Evolutionary conservation across 2,113 vertebrate species (phyloP).

Genomic region (Labeo rohita): DNA sequence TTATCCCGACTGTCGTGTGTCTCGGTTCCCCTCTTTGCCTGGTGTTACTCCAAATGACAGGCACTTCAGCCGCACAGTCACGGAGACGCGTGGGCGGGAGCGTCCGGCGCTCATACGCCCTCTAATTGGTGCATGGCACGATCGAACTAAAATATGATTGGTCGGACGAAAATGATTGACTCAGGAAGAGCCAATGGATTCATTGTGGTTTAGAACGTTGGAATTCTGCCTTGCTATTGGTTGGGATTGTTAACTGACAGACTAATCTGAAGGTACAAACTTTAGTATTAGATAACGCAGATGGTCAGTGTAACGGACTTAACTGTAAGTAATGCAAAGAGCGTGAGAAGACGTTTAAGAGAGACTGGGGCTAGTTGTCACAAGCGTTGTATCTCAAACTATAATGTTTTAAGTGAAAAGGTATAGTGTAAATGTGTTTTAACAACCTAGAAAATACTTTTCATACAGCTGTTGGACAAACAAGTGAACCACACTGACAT

Average conservation of each 20-base stretch:
- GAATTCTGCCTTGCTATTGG: conserved; percentile 30
- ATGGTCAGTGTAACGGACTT: conserved; percentile 1
- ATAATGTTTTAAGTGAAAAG: background rate
- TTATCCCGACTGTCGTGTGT: conserved; percentile 29
- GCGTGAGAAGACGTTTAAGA: background rate
- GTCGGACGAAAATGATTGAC: conserved; percentile 5
- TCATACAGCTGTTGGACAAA: background rate
- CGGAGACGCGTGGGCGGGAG: conserved; percentile 50
- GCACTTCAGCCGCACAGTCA: conserved; percentile 35
- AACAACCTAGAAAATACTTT: background rate
- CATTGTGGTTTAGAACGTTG: conserved; percentile 37
- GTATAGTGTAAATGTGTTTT: background rate
- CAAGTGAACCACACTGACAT: background rate
- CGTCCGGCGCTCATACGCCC: background rate
- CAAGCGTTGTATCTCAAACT: background rate
- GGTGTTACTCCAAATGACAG: conserved; percentile 54
- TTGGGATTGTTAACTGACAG: conserved; percentile 8
- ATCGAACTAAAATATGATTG: conserved; percentile 32
- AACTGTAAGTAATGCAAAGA: background rate
- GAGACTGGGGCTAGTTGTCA: background rate
- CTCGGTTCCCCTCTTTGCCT: conserved; percentile 15
- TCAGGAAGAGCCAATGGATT: conserved; percentile 39
- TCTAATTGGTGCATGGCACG: conserved; percentile 58
- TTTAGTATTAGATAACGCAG: background rate
- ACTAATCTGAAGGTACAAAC: background rate